These are phyloP conservation scores for Pangasius macronema DNA, from an alignment of 2,797 vertebrate genomes.

Conservation along the genomic window DNA sequence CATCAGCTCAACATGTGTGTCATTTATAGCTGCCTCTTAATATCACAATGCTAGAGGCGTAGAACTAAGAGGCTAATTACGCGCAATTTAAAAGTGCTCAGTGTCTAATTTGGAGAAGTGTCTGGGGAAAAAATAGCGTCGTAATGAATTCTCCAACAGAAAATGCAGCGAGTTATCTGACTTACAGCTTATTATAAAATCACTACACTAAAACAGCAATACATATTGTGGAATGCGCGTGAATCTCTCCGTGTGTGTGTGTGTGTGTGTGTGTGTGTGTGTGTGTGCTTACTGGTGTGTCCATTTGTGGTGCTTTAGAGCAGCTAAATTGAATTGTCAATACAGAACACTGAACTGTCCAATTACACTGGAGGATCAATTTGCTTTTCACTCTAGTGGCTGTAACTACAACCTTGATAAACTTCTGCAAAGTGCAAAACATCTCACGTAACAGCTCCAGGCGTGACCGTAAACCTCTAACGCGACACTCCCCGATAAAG, in stretches of 20 bases:
- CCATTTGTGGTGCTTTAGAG: conserved; percentile 59
- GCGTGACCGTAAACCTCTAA: background rate
- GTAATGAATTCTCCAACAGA: background rate
- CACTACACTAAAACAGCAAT: background rate
- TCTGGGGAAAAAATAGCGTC: background rate
- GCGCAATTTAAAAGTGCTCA: background rate
- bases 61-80: background rate
- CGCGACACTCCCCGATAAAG: background rate
- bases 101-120: background rate
- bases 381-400: conserved; percentile 37
- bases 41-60: background rate
- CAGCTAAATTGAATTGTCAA: conserved; percentile 64
- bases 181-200: background rate
- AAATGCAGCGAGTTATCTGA: background rate
- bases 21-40: background rate
- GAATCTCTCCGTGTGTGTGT: background rate
- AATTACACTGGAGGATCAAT: conserved; percentile 62
- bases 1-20: background rate
- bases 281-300: background rate
- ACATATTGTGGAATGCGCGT: too few species aligned
- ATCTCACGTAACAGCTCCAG: background rate
- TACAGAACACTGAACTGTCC: conserved; percentile 58
- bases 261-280: background rate
- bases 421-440: background rate
- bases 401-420: conserved; percentile 3